These are phyloP conservation scores for Pyrrhopygopsis socrates DNA, from an alignment of 2,888 invertebrate genomes.

Conservation along the genomic window DNA sequence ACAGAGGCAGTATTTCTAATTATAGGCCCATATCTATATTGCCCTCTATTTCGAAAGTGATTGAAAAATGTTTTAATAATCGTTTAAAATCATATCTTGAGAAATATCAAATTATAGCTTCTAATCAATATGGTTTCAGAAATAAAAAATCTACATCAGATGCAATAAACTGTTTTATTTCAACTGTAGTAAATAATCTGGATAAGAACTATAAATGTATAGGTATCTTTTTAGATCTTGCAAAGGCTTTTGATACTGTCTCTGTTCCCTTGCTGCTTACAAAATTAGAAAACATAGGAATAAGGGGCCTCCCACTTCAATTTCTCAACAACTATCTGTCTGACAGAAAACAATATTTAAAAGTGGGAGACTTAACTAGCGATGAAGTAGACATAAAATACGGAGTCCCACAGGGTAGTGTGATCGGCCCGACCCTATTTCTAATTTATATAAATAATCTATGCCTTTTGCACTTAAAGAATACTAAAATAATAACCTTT, in stretches of 20 bases:
- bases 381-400: background rate
- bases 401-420: slow-evolving; percentile 2
- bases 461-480: background rate
- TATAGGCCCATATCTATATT: slow-evolving; percentile 18
- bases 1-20: slow-evolving; percentile 9
- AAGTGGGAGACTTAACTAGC: background rate
- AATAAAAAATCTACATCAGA: slow-evolving; percentile 21
- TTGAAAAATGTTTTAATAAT: slow-evolving; percentile 24
- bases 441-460: slow-evolving; percentile 2
- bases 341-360: background rate
- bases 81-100: slow-evolving; percentile 1
- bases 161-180: slow-evolving; percentile 4
- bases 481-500: background rate
- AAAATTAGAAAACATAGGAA: background rate
- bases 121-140: slow-evolving; percentile 21
- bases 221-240: background rate
- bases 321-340: background rate
- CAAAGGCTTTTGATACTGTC: background rate
- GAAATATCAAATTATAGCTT: background rate
- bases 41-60: slow-evolving; percentile 10
- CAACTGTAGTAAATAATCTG: background rate
- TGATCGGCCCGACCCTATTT: background rate
- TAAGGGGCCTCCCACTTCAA: background rate
- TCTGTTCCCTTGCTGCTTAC: background rate
- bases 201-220: slow-evolving; percentile 16